These are phyloP conservation scores for Telmatochromis sp. DNA, from an alignment of 2,113 vertebrate genomes.

Conservation along the genomic window DNA sequence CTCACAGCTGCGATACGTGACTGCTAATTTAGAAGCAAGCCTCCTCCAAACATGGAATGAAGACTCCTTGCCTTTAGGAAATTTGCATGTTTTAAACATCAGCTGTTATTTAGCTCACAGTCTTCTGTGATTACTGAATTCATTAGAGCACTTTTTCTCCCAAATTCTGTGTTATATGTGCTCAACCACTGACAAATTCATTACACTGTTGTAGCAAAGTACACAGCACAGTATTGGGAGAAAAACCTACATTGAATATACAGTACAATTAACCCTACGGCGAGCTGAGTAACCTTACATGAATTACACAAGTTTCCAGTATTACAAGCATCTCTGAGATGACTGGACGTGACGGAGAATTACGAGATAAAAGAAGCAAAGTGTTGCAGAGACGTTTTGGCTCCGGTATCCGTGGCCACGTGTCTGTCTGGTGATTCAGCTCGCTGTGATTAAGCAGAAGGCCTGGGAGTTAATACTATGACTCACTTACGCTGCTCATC, in stretches of 20 bases:
- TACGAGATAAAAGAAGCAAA: not conserved
- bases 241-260: not conserved
- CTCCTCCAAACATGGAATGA: not conserved
- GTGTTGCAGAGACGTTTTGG: conserved; percentile 4
- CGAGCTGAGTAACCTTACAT: not conserved
- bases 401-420: conserved; percentile 18
- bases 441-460: conserved; percentile 52
- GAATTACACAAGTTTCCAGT: not conserved
- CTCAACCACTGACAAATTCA: not conserved
- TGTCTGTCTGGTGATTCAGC: conserved; percentile 65
- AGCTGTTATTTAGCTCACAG: not conserved
- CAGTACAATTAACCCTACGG: not conserved
- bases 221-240: not conserved
- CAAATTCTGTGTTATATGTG: not conserved
- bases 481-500: conserved; percentile 42
- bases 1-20: not conserved
- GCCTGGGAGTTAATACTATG: conserved; percentile 44
- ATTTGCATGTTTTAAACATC: not conserved
- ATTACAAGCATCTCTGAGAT: not conserved
- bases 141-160: not conserved
- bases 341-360: not conserved
- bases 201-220: not conserved
- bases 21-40: not conserved
- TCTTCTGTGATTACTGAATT: not conserved
- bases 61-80: not conserved